These are phyloP conservation scores for Frieseomelitta varia DNA, from an alignment of 1,140 invertebrate genomes.

Conservation along the genomic window DNA sequence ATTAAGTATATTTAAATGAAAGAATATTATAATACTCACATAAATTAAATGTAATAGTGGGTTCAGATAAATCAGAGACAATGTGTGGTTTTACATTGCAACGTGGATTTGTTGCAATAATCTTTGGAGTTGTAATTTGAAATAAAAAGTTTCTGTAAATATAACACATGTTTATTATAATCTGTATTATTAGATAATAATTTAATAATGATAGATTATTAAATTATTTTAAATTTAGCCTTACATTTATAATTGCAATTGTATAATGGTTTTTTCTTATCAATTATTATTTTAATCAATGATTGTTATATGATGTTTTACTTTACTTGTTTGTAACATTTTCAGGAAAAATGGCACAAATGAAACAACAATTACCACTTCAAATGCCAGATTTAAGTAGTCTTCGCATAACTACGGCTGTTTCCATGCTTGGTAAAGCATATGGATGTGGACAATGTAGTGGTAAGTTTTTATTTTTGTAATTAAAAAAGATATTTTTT, in stretches of 20 bases:
- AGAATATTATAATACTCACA: conserved; percentile 79
- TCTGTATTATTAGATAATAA: not conserved
- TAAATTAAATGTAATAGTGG: conserved; percentile 85
- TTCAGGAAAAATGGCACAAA: conserved; percentile 74
- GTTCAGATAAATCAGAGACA: conserved; percentile 89
- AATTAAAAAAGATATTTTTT: conserved; percentile 45
- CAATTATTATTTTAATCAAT: not conserved
- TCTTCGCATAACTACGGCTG: conserved; percentile 83
- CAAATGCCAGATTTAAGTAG: conserved; percentile 83
- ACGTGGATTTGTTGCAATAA: conserved; percentile 87
- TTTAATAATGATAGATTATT: no score
- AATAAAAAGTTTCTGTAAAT: conserved; percentile 86
- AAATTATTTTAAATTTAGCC: not conserved
- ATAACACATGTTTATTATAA: conserved; percentile 9
- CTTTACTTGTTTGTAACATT: conserved; percentile 1
- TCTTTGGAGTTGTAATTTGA: conserved; percentile 85
- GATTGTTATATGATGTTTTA: conserved; percentile 5
- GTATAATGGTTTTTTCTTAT: not conserved
- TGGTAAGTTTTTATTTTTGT: conserved; percentile 74
- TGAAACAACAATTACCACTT: conserved; percentile 81
- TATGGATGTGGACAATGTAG: conserved; percentile 84
- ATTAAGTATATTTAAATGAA: conserved; percentile 1
- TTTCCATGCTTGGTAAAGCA: conserved; percentile 84
- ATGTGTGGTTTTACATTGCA: conserved; percentile 90
- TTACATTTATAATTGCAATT: not conserved